These are phyloP conservation scores for Caenorhabditis elegans DNA, from an alignment of 1,140 invertebrate species.

Conservation along the genomic window DNA sequence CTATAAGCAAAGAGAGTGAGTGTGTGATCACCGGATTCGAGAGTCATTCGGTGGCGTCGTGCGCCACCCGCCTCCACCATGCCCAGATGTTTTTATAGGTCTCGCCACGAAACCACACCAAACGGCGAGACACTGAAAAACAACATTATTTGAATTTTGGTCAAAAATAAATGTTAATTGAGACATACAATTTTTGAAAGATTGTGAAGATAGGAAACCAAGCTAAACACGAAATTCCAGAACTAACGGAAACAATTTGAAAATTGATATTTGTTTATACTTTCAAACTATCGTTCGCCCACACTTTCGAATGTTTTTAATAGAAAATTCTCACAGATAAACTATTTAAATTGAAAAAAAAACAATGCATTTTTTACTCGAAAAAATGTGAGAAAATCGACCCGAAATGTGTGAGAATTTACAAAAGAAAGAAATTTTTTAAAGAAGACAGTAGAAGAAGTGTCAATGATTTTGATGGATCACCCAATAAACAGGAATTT, in stretches of 20 bases:
- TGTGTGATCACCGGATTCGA: constrained; percentile 52
- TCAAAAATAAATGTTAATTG: not conserved
- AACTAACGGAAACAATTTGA: not conserved
- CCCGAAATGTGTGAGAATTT: not conserved
- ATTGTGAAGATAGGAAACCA: not conserved
- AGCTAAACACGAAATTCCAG: no score
- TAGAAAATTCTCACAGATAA: no score
- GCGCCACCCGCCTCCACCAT: constrained; percentile 34
- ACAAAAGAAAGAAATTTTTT: not conserved
- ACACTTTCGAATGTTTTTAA: not conserved
- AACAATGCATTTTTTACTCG: no score
- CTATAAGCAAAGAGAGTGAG: constrained; percentile 56
- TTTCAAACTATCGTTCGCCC: not conserved
- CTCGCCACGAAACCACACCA: constrained; percentile 11
- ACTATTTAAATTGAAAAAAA: not conserved
- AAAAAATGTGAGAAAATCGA: not conserved
- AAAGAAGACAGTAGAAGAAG: not conserved
- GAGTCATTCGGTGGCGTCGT: constrained; percentile 29
- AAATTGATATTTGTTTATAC: not conserved
- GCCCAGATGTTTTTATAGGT: constrained; percentile 13
- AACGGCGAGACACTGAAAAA: constrained; percentile 7
- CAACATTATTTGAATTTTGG: not conserved
- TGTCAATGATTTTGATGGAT: constrained; percentile 24
- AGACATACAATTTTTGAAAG: not conserved
- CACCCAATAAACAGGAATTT: constrained; percentile 16